phyloP scores from a whole-genome alignment of 2,888 invertebrate species.

The Rhaphigaster nebulosa region DNA sequence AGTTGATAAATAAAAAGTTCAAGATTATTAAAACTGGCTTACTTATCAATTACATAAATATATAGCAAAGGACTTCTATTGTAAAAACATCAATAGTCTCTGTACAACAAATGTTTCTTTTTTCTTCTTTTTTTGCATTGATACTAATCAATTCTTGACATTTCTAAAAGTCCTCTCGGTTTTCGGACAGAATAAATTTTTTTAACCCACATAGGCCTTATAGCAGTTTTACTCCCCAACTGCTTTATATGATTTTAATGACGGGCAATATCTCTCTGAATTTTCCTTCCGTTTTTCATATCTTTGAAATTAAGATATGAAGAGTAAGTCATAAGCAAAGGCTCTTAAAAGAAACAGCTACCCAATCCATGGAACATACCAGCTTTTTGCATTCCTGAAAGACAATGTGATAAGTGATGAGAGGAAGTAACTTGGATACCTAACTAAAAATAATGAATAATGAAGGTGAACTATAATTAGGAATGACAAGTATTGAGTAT shows the following conservation, averaged over 20 bases:
- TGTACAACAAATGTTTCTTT: background rate
- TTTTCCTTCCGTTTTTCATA: background rate
- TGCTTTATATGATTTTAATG: background rate
- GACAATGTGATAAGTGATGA: background rate
- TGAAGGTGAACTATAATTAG: conserved; percentile 31
- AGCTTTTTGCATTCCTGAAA: conserved; percentile 32
- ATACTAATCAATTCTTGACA: background rate
- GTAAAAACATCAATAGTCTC: conserved; percentile 1
- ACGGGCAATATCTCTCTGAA: background rate
- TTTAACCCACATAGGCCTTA: background rate
- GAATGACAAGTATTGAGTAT: background rate
- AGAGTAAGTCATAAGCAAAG: background rate
- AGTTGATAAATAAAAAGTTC: background rate
- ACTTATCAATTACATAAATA: conserved; percentile 17
- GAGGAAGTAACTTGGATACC: background rate
- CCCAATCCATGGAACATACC: conserved; percentile 8
- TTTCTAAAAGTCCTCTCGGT: background rate
- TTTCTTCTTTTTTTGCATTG: conserved; percentile 34
- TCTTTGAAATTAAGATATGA: background rate
- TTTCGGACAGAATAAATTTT: background rate
- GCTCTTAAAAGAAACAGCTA: conserved; percentile 14
- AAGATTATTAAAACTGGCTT: conserved; percentile 10
- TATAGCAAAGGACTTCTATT: conserved; percentile 20
- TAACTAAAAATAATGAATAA: background rate
- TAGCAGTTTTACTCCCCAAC: background rate